Evolutionary conservation across 2,797 vertebrate species (phyloP), one percentile per base, ranked within the genome.

Genomic region (Balearica regulorum): DNA sequence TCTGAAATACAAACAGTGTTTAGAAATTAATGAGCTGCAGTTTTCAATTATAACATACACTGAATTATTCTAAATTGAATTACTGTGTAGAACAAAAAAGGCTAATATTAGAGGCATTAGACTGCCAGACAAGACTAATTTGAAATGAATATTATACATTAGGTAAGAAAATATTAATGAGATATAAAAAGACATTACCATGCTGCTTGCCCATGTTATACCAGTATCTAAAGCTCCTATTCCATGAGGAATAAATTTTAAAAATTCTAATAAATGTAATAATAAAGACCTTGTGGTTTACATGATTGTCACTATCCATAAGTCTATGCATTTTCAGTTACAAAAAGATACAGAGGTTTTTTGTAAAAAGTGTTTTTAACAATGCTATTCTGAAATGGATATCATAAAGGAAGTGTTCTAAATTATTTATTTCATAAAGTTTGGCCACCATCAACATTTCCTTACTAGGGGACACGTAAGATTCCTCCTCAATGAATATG

Each of bases 1-100:
- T 79, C 84, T 94, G 91, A 97, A 97, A 94, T 60, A 95, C 60
- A 87, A 92, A 93, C 87, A 72, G 81, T 81, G 44, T 79, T 87
- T 83, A 71, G 81, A 95, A 97, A 95, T 94, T 93, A 96, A 96
- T 71, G 89, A 97, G 87, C 72, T 94, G 66, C 86, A 77, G 77
- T 80, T 94, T 96, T 94, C 84, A 91, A 31, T 97, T 96, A 88
- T 62, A 96, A 88, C 61, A 81, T 89, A 14, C 55, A 93, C 57
- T 93, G 77, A 95, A 91, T 96, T 84, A 83, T 4, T 89, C 37
- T 93, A 91, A 94, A 89, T 93, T 95, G 68, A 95, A 97, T 95
- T 94, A 93, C 61, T 28, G 10, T 31, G 37, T 76, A 87, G 91
- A 86, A 93, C 80, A 54, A 64, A 92, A 96, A 95, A 66, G 70